Percentiles rank a stretch among this genome's conserved stretches.
phyloP scores from a whole-genome alignment of 2,797 vertebrate species.

The Syndactyla subalaris region DNA sequence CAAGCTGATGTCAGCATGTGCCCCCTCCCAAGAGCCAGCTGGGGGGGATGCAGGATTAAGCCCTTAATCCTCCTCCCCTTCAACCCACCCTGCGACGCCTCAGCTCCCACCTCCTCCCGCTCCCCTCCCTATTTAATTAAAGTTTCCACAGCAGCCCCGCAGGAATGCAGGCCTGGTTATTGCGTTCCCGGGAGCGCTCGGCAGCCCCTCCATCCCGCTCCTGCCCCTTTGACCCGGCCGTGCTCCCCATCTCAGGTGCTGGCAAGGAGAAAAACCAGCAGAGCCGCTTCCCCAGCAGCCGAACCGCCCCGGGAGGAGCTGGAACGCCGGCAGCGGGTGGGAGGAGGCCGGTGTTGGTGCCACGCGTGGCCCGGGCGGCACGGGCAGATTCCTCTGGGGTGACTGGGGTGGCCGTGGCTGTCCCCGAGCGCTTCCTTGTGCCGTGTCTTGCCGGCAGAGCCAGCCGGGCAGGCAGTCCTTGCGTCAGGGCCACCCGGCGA shows the following conservation, averaged over 20 bases:
- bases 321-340: not conserved
- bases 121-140: conserved; percentile 85
- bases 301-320: not conserved
- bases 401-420: conserved; percentile 19
- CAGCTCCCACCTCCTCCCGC: conserved; percentile 55
- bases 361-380: conserved; percentile 29
- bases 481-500: conserved; percentile 6
- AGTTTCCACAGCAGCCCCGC: conserved; percentile 87
- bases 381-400: conserved; percentile 39
- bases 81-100: not conserved
- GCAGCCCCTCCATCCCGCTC: not conserved
- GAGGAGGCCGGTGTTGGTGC: conserved; percentile 6
- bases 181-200: conserved; percentile 51
- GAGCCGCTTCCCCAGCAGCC: conserved; percentile 49
- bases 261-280: conserved; percentile 71
- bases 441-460: conserved; percentile 27
- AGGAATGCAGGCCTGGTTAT: conserved; percentile 84
- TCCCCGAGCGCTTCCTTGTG: conserved; percentile 49
- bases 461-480: conserved; percentile 22
- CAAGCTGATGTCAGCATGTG: not conserved
- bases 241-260: conserved; percentile 56
- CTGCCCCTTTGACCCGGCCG: conserved; percentile 53
- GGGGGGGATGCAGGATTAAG: not conserved
- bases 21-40: not conserved
- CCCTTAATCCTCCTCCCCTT: conserved; percentile 48